Conservation (phyloP, 92 coral and sea anemone species). For the Palythoa grandis region DNA sequence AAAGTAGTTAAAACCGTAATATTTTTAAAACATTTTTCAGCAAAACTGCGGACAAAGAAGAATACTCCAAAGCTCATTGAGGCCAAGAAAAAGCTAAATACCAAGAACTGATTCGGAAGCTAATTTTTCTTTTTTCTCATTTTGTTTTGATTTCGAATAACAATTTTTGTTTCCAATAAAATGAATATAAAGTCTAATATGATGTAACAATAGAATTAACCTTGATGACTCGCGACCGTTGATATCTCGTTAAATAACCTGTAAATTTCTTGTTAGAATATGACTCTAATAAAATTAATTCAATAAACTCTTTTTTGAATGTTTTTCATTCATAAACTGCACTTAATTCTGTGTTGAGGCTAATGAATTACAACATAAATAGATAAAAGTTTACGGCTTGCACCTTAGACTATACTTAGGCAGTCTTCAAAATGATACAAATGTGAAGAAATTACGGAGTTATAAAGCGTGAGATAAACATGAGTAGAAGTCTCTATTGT, state of each 20-base stretch:
- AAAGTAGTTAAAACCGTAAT: neutral
- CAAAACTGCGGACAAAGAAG: conserved; percentile 3
- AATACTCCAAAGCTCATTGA: neutral
- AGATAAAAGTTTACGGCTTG: neutral
- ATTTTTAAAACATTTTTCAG: neutral
- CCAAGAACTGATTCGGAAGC: neutral
- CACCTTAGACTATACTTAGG: neutral
- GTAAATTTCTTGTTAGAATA: neutral
- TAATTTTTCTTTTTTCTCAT: neutral
- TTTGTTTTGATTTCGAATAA: neutral
- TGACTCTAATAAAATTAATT: conserved; percentile 22
- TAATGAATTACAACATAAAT: neutral
- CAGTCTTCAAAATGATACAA: too few relatives aligned
- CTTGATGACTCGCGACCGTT: neutral
- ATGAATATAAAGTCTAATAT: neutral
- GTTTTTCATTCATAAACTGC: neutral
- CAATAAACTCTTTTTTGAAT: conserved; percentile 10
- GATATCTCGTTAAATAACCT: neutral
- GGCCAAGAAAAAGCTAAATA: conserved; percentile 13
- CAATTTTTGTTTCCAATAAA: neutral
- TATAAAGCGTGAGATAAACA: too few relatives aligned
- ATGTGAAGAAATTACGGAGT: too few relatives aligned
- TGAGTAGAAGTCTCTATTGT: too few relatives aligned
- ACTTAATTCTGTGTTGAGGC: neutral
- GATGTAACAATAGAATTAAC: neutral